Evolutionary conservation across 2,888 invertebrate species (phyloP), one percentile per base, ranked within the genome.

Genomic region (Chrysodeixis includens): DNA sequence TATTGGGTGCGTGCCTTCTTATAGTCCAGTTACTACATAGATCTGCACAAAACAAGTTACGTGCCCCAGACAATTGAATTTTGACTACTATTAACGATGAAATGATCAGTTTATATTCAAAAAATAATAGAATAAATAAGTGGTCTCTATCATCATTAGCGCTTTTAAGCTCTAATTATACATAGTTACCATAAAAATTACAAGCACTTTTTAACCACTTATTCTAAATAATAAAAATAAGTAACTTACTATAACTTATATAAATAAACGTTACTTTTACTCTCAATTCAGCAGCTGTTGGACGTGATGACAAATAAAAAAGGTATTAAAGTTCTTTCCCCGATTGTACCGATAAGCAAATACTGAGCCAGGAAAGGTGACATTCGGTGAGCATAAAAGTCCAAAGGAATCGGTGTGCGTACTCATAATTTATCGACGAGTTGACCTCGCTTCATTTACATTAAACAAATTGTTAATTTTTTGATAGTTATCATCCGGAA

Each of bases 391-490:
- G 89, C 92, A 93, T 91, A 90, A 93, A 90, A 88, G 86, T 86
- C 86, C 79, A 84, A 88, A 90, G 85, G 86, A 88, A 88, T 90
- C 89, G 92, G 90, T 92, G 90, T 93, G 88, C 86, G 91, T 82
- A 81, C 86, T 87, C 87, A 93, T 93, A 94, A 94, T 92, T 94
- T 95, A 94, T 92, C 89, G 91, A 90, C 82, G 84, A 86, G 88
- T 90, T 92, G 91, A 91, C 92, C 91, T 90, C 92, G 89, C 88
- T 90, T 93, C 92, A 94, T 95, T 95, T 94, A 91, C 92, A 93
- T 95, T 94, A 94, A 94, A 95, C 94, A 95, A 95, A 95, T 95
- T 95, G 94, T 95, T 94, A 94, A 95, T 94, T 95, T 94, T 93
- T 93, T 90, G 94, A 94, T 95, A 94, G 89, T 92, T 89, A 94